These are phyloP conservation scores for Bombus affinis DNA, from an alignment of 1,140 invertebrate species.

Conservation along the genomic window DNA sequence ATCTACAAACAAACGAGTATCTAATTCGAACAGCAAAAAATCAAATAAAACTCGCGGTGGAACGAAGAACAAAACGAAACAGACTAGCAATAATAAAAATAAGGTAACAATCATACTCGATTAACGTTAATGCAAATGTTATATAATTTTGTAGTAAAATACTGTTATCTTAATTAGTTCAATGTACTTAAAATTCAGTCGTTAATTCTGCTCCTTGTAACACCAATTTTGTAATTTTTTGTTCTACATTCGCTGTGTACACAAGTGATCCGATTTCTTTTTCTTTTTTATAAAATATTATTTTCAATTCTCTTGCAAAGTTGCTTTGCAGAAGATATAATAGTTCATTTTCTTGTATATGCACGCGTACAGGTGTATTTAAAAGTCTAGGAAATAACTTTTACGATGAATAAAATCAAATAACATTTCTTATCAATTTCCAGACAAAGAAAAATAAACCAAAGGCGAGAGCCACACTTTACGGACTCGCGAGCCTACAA, in stretches of 20 bases:
- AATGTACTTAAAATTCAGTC: background rate
- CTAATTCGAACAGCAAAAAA: constrained; percentile 74
- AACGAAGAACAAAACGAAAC: constrained; percentile 75
- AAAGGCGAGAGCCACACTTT: constrained; percentile 89
- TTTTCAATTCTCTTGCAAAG: background rate
- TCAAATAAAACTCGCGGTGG: constrained; percentile 81
- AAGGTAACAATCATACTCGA: constrained; percentile 50
- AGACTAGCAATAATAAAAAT: constrained; percentile 58
- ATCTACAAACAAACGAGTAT: constrained; percentile 2
- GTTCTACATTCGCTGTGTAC: too few species aligned
- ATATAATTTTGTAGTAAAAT: background rate
- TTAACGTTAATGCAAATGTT: background rate
- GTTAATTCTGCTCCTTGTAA: background rate
- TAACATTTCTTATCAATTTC: background rate
- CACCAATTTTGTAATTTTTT: too few species aligned
- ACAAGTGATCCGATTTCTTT: too few species aligned
- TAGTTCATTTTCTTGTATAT: background rate
- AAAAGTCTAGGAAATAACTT: background rate
- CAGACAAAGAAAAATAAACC: constrained; percentile 82
- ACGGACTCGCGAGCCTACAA: constrained; percentile 89
- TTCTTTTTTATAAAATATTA: background rate
- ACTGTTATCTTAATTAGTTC: background rate
- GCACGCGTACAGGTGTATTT: too few species aligned
- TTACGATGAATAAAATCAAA: background rate
- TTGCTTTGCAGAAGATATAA: background rate